phyloP scores from a whole-genome alignment of 2,888 invertebrate species.

The Cephus rjabovi region DNA sequence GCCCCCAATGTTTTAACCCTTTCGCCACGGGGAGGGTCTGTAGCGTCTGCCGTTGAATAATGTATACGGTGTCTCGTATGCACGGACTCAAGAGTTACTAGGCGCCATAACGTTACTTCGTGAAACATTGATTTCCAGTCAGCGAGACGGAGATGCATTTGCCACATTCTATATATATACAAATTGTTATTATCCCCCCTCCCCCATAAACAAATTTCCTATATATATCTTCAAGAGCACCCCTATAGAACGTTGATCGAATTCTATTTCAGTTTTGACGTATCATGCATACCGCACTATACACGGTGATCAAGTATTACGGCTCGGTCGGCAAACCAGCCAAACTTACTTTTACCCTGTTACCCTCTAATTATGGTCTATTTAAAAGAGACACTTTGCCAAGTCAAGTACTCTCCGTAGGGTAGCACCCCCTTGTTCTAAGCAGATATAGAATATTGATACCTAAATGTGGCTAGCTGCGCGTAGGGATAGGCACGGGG shows the following conservation, averaged over 20 bases:
- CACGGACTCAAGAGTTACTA: constrained; percentile 27
- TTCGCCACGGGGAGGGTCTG: constrained; percentile 35
- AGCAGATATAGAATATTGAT: background rate
- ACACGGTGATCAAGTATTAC: background rate
- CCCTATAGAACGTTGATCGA: background rate
- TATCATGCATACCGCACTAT: background rate
- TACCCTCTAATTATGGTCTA: background rate
- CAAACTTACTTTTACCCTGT: background rate
- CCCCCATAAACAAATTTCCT: background rate
- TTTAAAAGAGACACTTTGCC: background rate
- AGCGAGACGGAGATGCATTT: background rate
- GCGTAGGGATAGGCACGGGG: background rate
- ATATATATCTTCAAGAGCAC: background rate
- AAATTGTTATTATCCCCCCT: background rate
- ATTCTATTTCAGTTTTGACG: background rate
- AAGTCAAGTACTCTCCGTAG: background rate
- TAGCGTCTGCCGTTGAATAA: constrained; percentile 36
- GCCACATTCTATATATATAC: background rate
- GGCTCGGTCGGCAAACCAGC: background rate
- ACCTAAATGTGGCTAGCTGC: background rate
- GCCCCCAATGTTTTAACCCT: constrained; percentile 55
- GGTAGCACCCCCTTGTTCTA: background rate
- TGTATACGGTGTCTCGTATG: constrained; percentile 33
- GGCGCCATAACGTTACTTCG: constrained; percentile 12
- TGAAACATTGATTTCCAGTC: constrained; percentile 24